phyloP scores from a whole-genome alignment of 2,113 vertebrate genomes.

The Gymnarchus niloticus region DNA sequence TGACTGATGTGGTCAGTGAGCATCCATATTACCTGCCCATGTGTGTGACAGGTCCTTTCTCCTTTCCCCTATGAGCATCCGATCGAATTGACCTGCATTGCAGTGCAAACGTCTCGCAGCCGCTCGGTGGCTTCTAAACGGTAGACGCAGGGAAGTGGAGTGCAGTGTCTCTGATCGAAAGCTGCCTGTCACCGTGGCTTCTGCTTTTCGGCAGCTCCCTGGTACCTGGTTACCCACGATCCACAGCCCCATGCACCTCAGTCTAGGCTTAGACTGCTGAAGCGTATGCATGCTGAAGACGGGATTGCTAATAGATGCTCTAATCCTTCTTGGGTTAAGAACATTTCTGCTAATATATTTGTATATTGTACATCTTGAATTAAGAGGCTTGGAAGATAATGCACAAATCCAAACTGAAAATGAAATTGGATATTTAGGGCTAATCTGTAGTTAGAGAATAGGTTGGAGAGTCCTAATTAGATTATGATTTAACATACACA shows the following conservation, averaged over 20 bases:
- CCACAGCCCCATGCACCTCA: slow-evolving; percentile 9
- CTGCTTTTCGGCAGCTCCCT: slow-evolving; percentile 41
- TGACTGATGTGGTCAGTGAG: not conserved
- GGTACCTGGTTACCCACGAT: slow-evolving; percentile 41
- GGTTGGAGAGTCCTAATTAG: slow-evolving; percentile 48
- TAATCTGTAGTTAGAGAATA: slow-evolving; percentile 51
- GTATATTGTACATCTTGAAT: slow-evolving; percentile 55
- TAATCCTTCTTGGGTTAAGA: slow-evolving; percentile 55
- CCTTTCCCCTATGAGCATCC: no score
- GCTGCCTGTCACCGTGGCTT: slow-evolving; percentile 52
- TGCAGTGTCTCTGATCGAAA: slow-evolving; percentile 56
- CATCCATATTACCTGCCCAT: not conserved
- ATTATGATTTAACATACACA: slow-evolving; percentile 51
- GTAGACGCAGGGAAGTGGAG: slow-evolving; percentile 46
- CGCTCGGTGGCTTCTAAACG: slow-evolving; percentile 61
- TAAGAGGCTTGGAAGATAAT: slow-evolving; percentile 52
- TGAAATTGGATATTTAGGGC: slow-evolving; percentile 46
- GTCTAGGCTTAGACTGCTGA: slow-evolving; percentile 12
- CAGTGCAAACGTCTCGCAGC: slow-evolving; percentile 50
- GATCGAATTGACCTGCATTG: not conserved
- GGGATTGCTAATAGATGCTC: slow-evolving; percentile 39
- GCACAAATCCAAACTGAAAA: slow-evolving; percentile 48
- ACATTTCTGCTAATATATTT: slow-evolving; percentile 44
- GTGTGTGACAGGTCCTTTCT: not conserved
- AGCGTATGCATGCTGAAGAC: slow-evolving; percentile 28